A percentile compares a stretch with the other conserved stretches of the same genome.
Evolutionary conservation across 2,797 vertebrate genomes (phyloP).

Genomic region (Gila robusta): DNA sequence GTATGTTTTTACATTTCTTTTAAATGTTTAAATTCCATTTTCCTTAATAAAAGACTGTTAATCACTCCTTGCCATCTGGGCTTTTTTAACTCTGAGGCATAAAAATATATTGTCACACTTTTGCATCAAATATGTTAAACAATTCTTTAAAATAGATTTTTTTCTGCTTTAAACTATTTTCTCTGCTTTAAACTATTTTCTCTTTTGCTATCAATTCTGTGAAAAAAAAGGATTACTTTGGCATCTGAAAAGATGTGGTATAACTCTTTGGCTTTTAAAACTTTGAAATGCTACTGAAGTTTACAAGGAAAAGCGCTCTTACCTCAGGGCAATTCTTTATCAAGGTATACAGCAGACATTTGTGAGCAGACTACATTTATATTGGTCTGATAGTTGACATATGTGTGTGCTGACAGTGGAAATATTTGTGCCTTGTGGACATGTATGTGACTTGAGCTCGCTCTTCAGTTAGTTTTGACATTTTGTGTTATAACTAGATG

Average conservation of each 20-base stretch:
- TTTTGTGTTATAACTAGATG: conserved; percentile 30
- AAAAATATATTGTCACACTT: neutral
- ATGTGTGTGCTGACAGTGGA: conserved; percentile 56
- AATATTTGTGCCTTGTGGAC: conserved; percentile 59
- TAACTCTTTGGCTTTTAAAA: conserved; percentile 39
- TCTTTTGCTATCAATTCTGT: neutral
- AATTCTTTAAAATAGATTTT: neutral
- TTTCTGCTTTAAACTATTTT: neutral
- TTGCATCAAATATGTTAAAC: neutral
- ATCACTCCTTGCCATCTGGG: neutral
- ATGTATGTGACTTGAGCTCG: conserved; percentile 45
- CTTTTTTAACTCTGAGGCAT: neutral
- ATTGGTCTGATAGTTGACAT: conserved; percentile 61
- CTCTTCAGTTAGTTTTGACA: conserved; percentile 28
- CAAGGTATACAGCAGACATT: conserved; percentile 53
- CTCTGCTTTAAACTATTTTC: neutral
- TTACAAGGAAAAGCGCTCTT: conserved; percentile 59
- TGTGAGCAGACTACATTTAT: conserved; percentile 56
- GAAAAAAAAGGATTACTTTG: conserved; percentile 9
- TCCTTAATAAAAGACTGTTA: neutral
- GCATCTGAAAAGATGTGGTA: conserved; percentile 47
- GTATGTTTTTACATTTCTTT: neutral
- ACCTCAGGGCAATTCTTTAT: conserved; percentile 61
- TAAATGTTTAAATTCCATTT: neutral
- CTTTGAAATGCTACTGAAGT: conserved; percentile 52